These are phyloP conservation scores for Atta texana DNA, from an alignment of 1,140 invertebrate genomes.

Conservation along the genomic window DNA sequence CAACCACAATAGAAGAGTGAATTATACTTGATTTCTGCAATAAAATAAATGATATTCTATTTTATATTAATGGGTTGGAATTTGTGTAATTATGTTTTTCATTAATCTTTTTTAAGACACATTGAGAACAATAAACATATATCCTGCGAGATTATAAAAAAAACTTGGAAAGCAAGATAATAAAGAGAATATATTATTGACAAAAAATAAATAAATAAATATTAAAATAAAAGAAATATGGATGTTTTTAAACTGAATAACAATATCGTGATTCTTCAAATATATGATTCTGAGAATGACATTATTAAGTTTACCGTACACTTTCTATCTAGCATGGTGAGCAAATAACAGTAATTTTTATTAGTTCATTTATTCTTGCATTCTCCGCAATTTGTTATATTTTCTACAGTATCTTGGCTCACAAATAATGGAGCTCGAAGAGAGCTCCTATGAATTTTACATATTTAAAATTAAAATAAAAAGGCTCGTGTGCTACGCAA, in stretches of 20 bases:
- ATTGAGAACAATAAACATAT: neutral
- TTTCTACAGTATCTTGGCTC: neutral
- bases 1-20: neutral
- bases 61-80: neutral
- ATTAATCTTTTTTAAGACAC: neutral
- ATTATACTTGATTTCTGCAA: neutral
- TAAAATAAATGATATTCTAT: neutral
- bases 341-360: constrained; percentile 5
- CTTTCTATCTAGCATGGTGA: neutral
- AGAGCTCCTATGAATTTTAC: neutral
- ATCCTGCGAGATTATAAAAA: neutral
- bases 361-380: neutral
- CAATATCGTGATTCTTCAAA: neutral
- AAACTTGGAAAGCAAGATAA: neutral
- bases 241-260: neutral
- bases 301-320: neutral
- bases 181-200: neutral
- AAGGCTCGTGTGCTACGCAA: no score
- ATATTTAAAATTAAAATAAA: neutral
- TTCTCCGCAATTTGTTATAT: neutral
- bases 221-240: neutral
- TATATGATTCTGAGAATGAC: neutral
- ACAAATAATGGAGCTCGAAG: neutral
- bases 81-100: neutral
- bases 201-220: no score